Base-by-base conservation (phyloP, 2,113 vertebrate species). In the Lepus europaeus region DNA sequence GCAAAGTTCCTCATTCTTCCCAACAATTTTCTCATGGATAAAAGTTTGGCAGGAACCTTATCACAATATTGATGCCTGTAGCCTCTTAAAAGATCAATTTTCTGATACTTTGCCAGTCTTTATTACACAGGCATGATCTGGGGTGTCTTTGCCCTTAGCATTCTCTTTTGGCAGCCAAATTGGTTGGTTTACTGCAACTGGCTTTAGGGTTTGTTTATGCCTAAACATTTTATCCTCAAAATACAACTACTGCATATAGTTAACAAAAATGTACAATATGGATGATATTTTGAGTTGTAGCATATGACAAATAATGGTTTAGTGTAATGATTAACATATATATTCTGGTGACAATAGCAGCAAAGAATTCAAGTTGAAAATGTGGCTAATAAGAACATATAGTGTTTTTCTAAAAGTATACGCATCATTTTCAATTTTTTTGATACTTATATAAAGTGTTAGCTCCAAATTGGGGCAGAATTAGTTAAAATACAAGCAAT, bases 181-280 rank as follows among this genome's bases (percentile, higher is more conserved):
- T 64, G n/a, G 51, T 76, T 77, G 17, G 7, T 73, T 61, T 94
- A 78, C 12, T 92, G 66, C 3, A 89, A 69, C n/a, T 94, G 13
- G 17, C 33, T 83, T 92, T 72, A 95, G 59, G 27, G 85, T 72
- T 89, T 89, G 2, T 23, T 76, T 90, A 90, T 85, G 20, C 3
- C 39, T 91, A 82, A 82, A 63, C 84, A 31, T 70, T 93, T 93
- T 77, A 86, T 17, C 80, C 1, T 84, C 12, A 93, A 95, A 80
- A 61, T 81, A 74, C 1, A 84, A 91, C 56, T 27, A 49, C 4
- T 93, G 1, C 59, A 36, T 13, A 88, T 76, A 93, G 87, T 22
- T 45, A 36, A 89, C 90, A 90, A 69, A 53, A 51, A 79, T 3
- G 49, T 14, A 82, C 0, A 39, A 1, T 39, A 29, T 63, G 77